A percentile compares a stretch with the other conserved stretches of the same genome.
phyloP scores from a whole-genome alignment of 2,888 invertebrate species.

The Oscheius myriophilus region DNA sequence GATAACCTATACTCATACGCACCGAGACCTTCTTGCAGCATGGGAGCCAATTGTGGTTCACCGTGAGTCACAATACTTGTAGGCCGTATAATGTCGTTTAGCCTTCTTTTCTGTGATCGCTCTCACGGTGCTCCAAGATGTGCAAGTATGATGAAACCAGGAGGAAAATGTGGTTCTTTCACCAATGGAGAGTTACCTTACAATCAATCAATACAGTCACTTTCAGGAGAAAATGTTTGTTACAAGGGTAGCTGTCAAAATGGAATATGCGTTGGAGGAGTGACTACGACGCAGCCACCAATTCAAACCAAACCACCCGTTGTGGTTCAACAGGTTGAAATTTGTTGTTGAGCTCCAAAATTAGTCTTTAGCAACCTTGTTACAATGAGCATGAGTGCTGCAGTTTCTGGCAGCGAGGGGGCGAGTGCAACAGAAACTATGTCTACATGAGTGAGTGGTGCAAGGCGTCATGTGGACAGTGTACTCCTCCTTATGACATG shows the following conservation, averaged over 20 bases:
- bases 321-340: not conserved
- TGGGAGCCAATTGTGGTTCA: constrained; percentile 49
- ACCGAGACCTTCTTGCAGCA: constrained; percentile 57
- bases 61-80: constrained; percentile 25
- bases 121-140: constrained; percentile 59
- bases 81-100: not conserved
- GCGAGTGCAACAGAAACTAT: constrained; percentile 60
- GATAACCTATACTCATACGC: constrained; percentile 63
- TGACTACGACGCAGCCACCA: constrained; percentile 1
- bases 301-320: not conserved
- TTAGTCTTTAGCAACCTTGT: constrained; percentile 40
- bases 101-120: constrained; percentile 65
- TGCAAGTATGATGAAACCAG: constrained; percentile 59
- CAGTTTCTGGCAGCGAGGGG: constrained; percentile 53
- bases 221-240: constrained; percentile 55
- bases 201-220: not conserved
- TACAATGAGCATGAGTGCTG: constrained; percentile 67
- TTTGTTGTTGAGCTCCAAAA: no score
- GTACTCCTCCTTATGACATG: constrained; percentile 48
- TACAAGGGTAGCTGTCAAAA: constrained; percentile 59
- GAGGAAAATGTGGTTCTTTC: constrained; percentile 62
- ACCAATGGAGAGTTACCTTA: constrained; percentile 32
- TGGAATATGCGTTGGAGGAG: constrained; percentile 55
- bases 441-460: constrained; percentile 56
- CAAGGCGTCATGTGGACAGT: constrained; percentile 60